phyloP scores from a whole-genome alignment of 1,140 invertebrate genomes.

The Hestina assimilis region DNA sequence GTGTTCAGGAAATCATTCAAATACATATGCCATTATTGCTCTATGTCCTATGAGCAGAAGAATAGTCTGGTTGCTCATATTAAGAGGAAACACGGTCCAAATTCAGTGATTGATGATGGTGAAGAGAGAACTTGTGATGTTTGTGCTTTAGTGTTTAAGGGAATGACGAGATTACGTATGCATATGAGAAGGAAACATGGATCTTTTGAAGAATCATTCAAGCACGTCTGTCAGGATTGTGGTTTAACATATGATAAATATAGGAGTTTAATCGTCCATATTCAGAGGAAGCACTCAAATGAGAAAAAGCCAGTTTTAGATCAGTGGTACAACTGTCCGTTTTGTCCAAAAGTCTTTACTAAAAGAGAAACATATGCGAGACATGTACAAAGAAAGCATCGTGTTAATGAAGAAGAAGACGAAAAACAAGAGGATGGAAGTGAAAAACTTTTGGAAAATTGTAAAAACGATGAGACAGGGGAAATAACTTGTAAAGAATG shows the following conservation, averaged over 20 bases:
- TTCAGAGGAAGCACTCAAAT: constrained; percentile 54
- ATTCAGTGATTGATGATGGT: constrained; percentile 45
- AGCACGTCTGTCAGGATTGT: constrained; percentile 56
- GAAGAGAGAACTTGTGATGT: constrained; percentile 66
- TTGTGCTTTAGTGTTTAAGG: constrained; percentile 68
- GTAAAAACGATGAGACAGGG: constrained; percentile 51
- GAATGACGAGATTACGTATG: constrained; percentile 58
- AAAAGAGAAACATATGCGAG: constrained; percentile 63
- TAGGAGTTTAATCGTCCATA: constrained; percentile 64
- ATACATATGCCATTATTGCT: constrained; percentile 61
- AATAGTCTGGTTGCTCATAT: constrained; percentile 66
- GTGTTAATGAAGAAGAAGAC: constrained; percentile 46
- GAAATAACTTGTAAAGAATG: constrained; percentile 64
- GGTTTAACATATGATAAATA: constrained; percentile 67
- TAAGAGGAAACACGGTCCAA: constrained; percentile 63
- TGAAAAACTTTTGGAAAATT: constrained; percentile 20
- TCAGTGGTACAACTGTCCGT: constrained; percentile 61
- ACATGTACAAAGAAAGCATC: constrained; percentile 67
- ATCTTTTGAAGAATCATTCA: constrained; percentile 59
- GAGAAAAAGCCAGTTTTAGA: constrained; percentile 36
- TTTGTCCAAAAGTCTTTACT: constrained; percentile 63
- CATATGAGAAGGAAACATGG: constrained; percentile 69
- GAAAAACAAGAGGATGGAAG: constrained; percentile 23
- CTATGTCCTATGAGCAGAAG: constrained; percentile 65
- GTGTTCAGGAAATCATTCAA: constrained; percentile 53